phyloP scores from a whole-genome alignment of 2,888 invertebrate species.

The Dugesia japonica region DNA sequence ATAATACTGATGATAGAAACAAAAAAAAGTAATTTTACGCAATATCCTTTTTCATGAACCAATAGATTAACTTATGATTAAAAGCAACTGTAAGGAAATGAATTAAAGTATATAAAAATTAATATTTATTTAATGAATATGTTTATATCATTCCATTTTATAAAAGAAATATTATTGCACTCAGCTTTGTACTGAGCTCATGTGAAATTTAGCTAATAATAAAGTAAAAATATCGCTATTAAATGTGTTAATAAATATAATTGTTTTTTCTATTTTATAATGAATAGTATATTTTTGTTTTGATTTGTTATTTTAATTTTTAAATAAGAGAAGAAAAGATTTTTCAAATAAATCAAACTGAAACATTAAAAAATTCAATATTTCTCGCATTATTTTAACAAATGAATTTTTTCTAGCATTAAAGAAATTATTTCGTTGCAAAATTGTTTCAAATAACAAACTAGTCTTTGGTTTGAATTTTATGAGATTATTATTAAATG shows the following conservation, averaged over 20 bases:
- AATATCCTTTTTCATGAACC: background rate
- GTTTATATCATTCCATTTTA: conserved; percentile 5
- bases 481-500: background rate
- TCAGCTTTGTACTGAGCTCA: background rate
- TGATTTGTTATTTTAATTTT: background rate
- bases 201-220: conserved; percentile 20
- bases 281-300: background rate
- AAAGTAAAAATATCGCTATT: conserved; percentile 15
- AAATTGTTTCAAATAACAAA: no score
- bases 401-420: no score
- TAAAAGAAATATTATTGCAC: background rate
- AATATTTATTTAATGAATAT: conserved; percentile 20
- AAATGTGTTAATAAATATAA: conserved; percentile 16
- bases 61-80: conserved; percentile 1
- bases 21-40: background rate
- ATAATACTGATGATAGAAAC: background rate
- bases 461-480: no score
- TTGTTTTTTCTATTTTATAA: conserved; percentile 17
- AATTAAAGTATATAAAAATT: conserved; percentile 16
- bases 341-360: no score
- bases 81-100: conserved; percentile 20
- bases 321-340: background rate
- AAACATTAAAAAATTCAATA: no score
- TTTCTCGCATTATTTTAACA: no score
- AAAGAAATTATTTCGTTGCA: no score